Percentiles rank a stretch among this genome's conserved stretches.
Conservation (phyloP, 2,113 vertebrate species). For the Zosterops borbonicus region DNA sequence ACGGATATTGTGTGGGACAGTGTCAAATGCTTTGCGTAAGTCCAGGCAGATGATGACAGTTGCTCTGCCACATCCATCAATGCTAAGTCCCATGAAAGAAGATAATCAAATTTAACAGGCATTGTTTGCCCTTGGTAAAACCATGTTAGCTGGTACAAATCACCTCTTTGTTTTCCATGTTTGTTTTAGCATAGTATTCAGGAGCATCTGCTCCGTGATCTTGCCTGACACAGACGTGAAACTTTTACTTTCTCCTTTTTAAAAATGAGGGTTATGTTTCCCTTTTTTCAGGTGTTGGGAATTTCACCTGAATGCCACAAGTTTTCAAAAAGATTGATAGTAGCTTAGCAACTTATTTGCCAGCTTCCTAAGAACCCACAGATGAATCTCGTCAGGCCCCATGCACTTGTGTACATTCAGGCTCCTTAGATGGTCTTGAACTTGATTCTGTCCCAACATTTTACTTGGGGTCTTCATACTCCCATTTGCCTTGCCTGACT, state of each 20-base stretch:
- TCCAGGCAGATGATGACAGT: background rate
- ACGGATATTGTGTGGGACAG: accelerated
- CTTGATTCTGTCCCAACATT: background rate
- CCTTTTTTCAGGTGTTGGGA: background rate
- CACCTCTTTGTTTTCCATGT: background rate
- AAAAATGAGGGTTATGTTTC: background rate
- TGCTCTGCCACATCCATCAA: background rate
- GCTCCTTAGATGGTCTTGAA: background rate
- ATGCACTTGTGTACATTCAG: background rate
- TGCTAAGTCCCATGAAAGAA: background rate
- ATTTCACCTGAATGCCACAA: background rate
- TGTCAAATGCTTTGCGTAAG: background rate
- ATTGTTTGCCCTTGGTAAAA: background rate
- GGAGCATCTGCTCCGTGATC: background rate
- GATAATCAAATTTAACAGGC: background rate
- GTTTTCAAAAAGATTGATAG: background rate
- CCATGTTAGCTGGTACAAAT: background rate
- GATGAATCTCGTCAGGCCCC: background rate
- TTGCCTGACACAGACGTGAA: background rate
- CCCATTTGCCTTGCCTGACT: background rate
- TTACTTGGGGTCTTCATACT: background rate
- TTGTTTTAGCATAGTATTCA: background rate
- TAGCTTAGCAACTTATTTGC: background rate
- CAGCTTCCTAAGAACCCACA: background rate
- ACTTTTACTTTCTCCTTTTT: background rate